These are phyloP conservation scores for Pipistrellus kuhlii DNA, from an alignment of 2,797 vertebrate genomes.

Conservation along the genomic window DNA sequence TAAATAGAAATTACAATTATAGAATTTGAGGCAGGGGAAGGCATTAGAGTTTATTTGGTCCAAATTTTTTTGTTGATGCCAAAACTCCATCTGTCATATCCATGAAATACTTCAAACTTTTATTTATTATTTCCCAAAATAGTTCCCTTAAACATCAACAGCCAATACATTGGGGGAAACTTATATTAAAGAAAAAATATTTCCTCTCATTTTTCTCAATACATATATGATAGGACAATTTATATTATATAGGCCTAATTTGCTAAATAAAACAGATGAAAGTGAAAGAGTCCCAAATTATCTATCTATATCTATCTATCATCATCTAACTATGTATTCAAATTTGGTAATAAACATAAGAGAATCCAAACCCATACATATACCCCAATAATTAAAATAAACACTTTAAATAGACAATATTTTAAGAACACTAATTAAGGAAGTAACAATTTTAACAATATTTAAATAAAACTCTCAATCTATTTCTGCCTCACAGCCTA, in stretches of 20 bases:
- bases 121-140: neutral
- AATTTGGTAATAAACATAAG: neutral
- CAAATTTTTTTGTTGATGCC: neutral
- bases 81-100: neutral
- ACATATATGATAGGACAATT: neutral
- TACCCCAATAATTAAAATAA: neutral
- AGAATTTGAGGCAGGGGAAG: neutral
- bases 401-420: neutral
- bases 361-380: neutral
- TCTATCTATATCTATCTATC: neutral
- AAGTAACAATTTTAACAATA: neutral
- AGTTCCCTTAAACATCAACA: neutral
- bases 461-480: neutral
- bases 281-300: neutral
- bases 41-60: neutral
- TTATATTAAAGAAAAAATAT: neutral
- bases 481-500: neutral
- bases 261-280: neutral
- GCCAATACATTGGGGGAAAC: neutral
- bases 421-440: neutral
- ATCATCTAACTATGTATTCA: neutral
- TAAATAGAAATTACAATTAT: neutral
- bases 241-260: neutral
- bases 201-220: conserved; percentile 24
- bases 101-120: neutral